Evolutionary conservation across 2,113 vertebrate genomes (phyloP).

Genomic region (Neotragus pygmaeus): DNA sequence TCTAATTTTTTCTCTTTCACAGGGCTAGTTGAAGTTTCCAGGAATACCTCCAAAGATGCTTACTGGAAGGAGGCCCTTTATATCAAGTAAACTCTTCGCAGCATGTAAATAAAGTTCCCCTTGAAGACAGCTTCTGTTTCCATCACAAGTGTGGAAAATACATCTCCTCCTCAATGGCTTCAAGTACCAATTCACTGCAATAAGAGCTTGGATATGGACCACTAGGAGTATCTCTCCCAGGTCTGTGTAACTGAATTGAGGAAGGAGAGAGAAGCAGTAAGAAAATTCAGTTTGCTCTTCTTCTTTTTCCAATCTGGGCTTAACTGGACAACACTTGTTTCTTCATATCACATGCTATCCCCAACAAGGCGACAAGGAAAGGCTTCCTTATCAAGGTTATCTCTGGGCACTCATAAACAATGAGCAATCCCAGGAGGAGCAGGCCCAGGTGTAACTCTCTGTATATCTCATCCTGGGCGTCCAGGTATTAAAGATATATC

Average conservation of each 20-base stretch:
- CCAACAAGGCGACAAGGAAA: neutral
- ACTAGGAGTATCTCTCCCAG: neutral
- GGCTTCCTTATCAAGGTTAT: neutral
- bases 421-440: neutral
- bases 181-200: neutral
- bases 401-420: neutral
- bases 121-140: constrained; percentile 15
- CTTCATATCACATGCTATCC: neutral
- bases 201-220: neutral
- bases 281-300: neutral
- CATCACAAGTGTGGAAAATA: neutral
- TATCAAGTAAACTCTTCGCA: neutral
- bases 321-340: neutral
- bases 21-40: neutral
- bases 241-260: neutral
- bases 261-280: neutral
- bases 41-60: neutral
- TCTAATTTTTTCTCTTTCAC: neutral
- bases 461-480: neutral
- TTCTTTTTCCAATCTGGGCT: neutral
- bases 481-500: neutral
- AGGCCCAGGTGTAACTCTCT: neutral
- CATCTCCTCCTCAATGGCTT: neutral
- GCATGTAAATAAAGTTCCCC: neutral
- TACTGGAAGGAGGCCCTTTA: neutral